Evolutionary conservation across 1,140 invertebrate genomes (phyloP).

Genomic region (Drosophila bifasciata): DNA sequence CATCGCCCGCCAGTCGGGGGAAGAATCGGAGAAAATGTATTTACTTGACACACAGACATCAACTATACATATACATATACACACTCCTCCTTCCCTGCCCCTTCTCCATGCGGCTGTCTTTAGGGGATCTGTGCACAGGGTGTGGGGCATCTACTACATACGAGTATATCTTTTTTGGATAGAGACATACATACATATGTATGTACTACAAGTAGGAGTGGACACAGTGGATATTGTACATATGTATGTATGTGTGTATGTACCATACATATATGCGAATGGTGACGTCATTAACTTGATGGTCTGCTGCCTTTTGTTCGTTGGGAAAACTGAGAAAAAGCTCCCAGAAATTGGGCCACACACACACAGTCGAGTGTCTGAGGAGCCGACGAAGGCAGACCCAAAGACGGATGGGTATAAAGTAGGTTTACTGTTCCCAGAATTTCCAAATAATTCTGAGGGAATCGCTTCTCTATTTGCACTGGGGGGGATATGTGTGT

Average conservation of each 20-base stretch:
- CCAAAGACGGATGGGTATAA: constrained; percentile 2
- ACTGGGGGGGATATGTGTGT: too few species aligned
- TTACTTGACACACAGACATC: constrained; percentile 51
- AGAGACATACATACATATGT: constrained; percentile 14
- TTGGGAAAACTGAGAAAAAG: constrained; percentile 46
- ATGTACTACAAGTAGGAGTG: constrained; percentile 13
- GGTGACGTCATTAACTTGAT: constrained; percentile 67
- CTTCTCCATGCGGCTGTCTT: not conserved
- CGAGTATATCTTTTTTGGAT: constrained; percentile 7
- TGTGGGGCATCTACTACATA: too few species aligned
- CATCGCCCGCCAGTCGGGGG: constrained; percentile 27
- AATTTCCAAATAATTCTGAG: too few species aligned
- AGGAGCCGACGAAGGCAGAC: not conserved
- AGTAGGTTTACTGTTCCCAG: not conserved
- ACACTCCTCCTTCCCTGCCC: not conserved
- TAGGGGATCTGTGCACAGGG: too few species aligned
- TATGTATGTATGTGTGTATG: constrained; percentile 12
- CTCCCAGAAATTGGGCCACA: constrained; percentile 18
- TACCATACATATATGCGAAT: not conserved
- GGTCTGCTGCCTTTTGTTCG: constrained; percentile 58
- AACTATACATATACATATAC: too few species aligned
- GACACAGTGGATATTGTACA: not conserved
- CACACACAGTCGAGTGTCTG: constrained; percentile 2
- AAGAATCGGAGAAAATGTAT: constrained; percentile 59
- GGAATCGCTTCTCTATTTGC: too few species aligned